phyloP scores from a whole-genome alignment of 2,113 vertebrate species.

The Recurvirostra avosetta region DNA sequence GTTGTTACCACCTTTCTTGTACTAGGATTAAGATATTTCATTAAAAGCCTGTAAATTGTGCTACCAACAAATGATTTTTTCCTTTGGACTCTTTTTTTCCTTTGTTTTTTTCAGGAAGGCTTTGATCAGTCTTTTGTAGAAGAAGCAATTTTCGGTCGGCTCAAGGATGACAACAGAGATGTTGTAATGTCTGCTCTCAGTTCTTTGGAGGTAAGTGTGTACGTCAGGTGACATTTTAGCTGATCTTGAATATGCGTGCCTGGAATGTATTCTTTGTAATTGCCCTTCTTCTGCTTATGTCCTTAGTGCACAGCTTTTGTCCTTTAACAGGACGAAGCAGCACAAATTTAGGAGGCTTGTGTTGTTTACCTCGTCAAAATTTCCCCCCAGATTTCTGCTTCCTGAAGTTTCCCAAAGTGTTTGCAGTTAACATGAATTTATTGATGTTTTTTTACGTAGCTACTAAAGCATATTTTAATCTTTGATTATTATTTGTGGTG shows the following conservation, averaged over 20 bases:
- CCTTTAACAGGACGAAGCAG: background rate
- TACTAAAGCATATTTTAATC: background rate
- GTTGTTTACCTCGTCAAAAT: background rate
- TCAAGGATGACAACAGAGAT: slow-evolving; percentile 83
- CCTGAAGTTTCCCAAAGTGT: background rate
- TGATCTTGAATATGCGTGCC: background rate
- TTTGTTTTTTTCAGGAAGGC: slow-evolving; percentile 71
- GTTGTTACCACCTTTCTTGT: background rate
- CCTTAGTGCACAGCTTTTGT: background rate
- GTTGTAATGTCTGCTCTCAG: slow-evolving; percentile 81
- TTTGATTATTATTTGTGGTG: background rate
- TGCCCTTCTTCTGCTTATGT: background rate
- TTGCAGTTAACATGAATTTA: background rate
- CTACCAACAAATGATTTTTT: background rate
- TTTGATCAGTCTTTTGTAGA: slow-evolving; percentile 86
- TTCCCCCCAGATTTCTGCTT: background rate
- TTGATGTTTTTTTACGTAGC: background rate
- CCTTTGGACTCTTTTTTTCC: background rate
- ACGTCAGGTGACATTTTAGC: background rate
- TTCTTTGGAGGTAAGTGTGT: slow-evolving; percentile 79
- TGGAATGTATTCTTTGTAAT: background rate
- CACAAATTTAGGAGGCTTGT: background rate
- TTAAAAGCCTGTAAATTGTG: background rate
- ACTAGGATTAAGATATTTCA: background rate
- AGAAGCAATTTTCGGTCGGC: slow-evolving; percentile 80